Evolutionary conservation across 2,113 vertebrate genomes (phyloP).

Genomic region (Mustelus asterias): DNA sequence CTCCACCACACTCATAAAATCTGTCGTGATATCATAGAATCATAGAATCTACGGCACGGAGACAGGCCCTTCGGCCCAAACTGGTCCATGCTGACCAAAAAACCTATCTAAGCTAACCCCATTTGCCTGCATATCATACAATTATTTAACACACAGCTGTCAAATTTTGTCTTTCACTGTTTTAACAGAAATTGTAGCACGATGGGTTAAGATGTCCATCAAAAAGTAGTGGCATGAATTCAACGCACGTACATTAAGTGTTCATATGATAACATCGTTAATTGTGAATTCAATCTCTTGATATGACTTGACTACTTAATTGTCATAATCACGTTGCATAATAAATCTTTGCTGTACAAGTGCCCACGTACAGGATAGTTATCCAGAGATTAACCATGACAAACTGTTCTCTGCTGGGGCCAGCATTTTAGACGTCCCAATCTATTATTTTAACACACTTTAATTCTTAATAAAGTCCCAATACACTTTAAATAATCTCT

Average conservation of each 20-base stretch:
- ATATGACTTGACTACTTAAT: not conserved
- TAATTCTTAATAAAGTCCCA: not conserved
- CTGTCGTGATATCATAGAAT: not conserved
- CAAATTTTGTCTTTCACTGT: not conserved
- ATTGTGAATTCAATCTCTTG: not conserved
- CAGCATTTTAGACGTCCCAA: slow-evolving; percentile 18
- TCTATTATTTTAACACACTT: slow-evolving; percentile 11
- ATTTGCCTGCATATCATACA: not conserved
- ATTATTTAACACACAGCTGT: not conserved
- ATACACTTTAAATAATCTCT: not conserved
- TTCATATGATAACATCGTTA: not conserved
- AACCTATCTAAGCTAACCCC: no score
- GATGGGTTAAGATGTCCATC: not conserved
- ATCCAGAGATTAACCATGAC: not conserved
- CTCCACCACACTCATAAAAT: not conserved
- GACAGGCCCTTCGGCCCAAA: no score
- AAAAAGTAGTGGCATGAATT: not conserved
- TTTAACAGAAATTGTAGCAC: not conserved
- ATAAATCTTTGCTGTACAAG: slow-evolving; percentile 25
- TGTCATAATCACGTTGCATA: not conserved
- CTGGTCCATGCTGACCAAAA: no score
- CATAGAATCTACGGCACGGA: not conserved
- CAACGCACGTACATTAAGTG: not conserved
- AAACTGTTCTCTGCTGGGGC: not conserved
- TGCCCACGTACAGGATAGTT: not conserved